A percentile compares a stretch with the other conserved stretches of the same genome.
Conservation (phyloP, 2,797 vertebrate species). For the Taenioides sp. region DNA sequence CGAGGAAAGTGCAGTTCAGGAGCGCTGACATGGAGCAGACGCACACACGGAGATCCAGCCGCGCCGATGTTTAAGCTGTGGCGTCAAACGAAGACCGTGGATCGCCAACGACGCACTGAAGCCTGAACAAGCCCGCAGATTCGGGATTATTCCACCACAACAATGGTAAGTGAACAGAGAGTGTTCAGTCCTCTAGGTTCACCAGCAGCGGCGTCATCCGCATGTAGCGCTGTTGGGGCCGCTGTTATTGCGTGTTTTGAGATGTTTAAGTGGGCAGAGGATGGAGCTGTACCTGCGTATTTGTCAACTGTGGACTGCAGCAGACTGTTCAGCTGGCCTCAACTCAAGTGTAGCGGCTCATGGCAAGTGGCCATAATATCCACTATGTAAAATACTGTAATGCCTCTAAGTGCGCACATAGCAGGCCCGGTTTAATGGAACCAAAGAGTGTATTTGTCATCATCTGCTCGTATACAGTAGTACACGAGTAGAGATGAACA, state of each 20-base stretch:
- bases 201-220: neutral
- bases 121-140: constrained; percentile 15
- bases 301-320: constrained; percentile 63
- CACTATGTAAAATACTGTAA: neutral
- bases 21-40: constrained; percentile 31
- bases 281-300: constrained; percentile 29
- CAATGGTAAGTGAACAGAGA: constrained; percentile 58
- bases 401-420: neutral
- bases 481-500: neutral
- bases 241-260: constrained; percentile 24
- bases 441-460: constrained; percentile 11
- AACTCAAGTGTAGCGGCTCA: constrained; percentile 12
- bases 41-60: constrained; percentile 4
- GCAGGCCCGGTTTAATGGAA: constrained; percentile 28
- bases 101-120: constrained; percentile 12
- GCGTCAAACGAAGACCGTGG: constrained; percentile 15
- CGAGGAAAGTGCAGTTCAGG: constrained; percentile 36
- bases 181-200: neutral
- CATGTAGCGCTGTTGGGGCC: constrained; percentile 8
- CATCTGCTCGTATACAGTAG: no score
- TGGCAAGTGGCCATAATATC: neutral
- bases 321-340: constrained; percentile 51
- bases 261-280: constrained; percentile 7
- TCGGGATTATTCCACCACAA: constrained; percentile 38
- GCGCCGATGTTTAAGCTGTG: constrained; percentile 2